Evolutionary conservation across 2,113 vertebrate species (phyloP), one percentile per base, ranked within the genome.

Genomic region (Cephalopterus ornatus): DNA sequence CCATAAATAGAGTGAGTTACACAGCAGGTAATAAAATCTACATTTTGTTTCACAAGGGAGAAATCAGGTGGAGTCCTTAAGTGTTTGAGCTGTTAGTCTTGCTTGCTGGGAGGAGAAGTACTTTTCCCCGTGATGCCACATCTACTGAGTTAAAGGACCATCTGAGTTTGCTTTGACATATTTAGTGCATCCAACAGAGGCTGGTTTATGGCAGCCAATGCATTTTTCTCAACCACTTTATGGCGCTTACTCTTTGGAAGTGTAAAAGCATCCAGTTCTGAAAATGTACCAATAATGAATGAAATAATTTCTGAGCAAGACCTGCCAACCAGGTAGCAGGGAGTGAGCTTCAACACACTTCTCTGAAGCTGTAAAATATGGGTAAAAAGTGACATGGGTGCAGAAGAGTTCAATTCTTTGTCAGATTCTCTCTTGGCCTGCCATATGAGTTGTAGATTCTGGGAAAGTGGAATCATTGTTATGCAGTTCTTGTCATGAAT

Each of bases 1-100:
- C 76, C 65, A 66, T 97, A 96, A 97, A 95, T 17, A 85, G 66
- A 95, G 26, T 56, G 73, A 97, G 50, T 96, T 85, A 92, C 83
- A 50, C 41, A 81, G 79, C 55, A 24, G 72, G 92, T 91, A 95
- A 87, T 97, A 97, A 97, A 98, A 96, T 96, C 88, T 93, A 63
- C 92, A 94, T 97, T 96, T 97, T 78, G 55, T 79, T 78, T 71
- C 97, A 94, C 77, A 79, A 84, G 92, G 90, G 95, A 93, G 85
- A 96, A 97, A 96, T 97, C 96, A 96, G 85, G 85, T 59, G 77
- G 56, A 95, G 74, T 63, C 30, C 81, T 92, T 91, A 96, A 96
- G 84, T 76, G 88, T 95, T 94, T 77, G 53, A 65, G 70, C 65
- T 55, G 28, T 90, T 95, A 94, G 84, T 94, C 88, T 92, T 92